Evolutionary conservation across 2,797 vertebrate genomes (phyloP).

Genomic region (Pipistrellus nathusii): DNA sequence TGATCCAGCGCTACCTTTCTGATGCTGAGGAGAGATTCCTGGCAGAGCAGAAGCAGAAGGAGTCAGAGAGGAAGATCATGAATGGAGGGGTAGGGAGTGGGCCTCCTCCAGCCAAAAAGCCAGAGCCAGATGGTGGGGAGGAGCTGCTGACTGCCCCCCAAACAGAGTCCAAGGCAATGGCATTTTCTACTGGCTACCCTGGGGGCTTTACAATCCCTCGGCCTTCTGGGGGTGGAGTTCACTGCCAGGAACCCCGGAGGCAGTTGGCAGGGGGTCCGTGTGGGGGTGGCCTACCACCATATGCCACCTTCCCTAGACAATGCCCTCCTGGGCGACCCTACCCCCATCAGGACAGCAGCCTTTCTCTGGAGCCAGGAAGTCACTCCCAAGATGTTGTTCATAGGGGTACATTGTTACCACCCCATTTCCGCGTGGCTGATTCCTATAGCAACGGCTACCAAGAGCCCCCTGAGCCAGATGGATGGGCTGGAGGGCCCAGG

Average conservation of each 20-base stretch:
- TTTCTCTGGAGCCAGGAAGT: constrained; percentile 70
- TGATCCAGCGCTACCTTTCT: constrained; percentile 96
- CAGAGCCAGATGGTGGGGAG: constrained; percentile 87
- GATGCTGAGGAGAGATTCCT: constrained; percentile 95
- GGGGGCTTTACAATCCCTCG: constrained; percentile 93
- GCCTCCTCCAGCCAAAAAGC: constrained; percentile 80
- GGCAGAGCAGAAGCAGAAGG: constrained; percentile 94
- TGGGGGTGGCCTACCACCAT: constrained; percentile 84
- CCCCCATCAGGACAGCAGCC: constrained; percentile 84
- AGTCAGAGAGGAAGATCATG: constrained; percentile 90
- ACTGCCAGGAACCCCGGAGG: constrained; percentile 87
- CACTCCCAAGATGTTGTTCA: constrained; percentile 72
- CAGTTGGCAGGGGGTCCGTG: constrained; percentile 90
- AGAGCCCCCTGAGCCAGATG: constrained; percentile 87
- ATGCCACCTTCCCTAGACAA: constrained; percentile 88
- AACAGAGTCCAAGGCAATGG: constrained; percentile 78
- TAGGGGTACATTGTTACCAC: constrained; percentile 79
- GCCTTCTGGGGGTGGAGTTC: constrained; percentile 87
- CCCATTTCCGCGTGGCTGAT: constrained; percentile 84
- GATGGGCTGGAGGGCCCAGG: constrained; percentile 73
- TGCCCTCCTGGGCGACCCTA: constrained; percentile 82
- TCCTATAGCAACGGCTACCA: constrained; percentile 88
- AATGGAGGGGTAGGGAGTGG: constrained; percentile 68
- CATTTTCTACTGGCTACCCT: constrained; percentile 90
- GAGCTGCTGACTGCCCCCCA: constrained; percentile 69